Evolutionary conservation across 2,113 vertebrate genomes (phyloP).

Genomic region (Trachemys scripta): DNA sequence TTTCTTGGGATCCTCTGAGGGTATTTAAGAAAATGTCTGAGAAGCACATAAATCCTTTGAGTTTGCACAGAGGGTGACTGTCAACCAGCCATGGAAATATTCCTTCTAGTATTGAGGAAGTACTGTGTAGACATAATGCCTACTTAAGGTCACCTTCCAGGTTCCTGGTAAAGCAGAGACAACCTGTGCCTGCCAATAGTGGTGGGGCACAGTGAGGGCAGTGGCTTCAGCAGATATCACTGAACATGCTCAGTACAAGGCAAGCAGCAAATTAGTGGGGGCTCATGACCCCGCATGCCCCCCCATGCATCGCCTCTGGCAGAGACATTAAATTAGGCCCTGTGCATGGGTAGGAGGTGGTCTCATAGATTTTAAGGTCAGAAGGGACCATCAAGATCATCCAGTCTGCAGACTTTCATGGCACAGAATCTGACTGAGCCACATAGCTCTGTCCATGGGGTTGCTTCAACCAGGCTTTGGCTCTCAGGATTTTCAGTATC

Average conservation of each 20-base stretch:
- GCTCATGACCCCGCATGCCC: not conserved
- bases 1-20: not conserved
- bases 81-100: not conserved
- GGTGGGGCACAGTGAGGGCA: not conserved
- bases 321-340: not conserved
- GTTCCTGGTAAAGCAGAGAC: not conserved
- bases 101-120: not conserved
- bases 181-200: not conserved
- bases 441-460: not conserved
- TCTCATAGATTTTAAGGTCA: not conserved
- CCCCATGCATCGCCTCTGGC: not conserved
- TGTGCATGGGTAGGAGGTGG: not conserved
- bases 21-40: not conserved
- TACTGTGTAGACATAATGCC: not conserved
- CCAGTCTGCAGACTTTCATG: not conserved
- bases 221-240: not conserved
- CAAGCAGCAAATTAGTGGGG: not conserved
- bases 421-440: not conserved
- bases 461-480: not conserved
- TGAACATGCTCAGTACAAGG: not conserved
- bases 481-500: not conserved
- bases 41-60: not conserved
- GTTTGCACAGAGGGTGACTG: not conserved
- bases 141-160: not conserved
- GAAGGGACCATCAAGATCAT: not conserved